phyloP scores from a whole-genome alignment of 1,140 invertebrate genomes.

The Drosophila nikananu region DNA sequence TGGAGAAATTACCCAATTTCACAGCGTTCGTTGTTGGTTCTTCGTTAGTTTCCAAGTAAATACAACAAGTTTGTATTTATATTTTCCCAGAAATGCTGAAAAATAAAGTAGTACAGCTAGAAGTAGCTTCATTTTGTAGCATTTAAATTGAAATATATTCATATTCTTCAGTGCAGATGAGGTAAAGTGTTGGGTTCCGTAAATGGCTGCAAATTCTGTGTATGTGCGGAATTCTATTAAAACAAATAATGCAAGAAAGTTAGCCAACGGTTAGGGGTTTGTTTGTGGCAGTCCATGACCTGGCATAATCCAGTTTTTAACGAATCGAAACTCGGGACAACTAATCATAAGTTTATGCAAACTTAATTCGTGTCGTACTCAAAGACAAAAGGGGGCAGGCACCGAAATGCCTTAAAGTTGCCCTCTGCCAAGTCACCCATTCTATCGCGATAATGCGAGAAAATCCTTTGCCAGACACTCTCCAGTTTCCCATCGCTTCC shows the following conservation, averaged over 20 bases:
- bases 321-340: slow-evolving; percentile 27
- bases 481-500: slow-evolving; percentile 15
- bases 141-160: not conserved
- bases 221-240: slow-evolving; percentile 59
- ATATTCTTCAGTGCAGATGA: not conserved
- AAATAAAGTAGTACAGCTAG: not conserved
- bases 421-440: not conserved
- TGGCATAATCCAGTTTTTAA: slow-evolving; percentile 49
- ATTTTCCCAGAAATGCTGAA: not conserved
- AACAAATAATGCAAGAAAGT: slow-evolving; percentile 68
- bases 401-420: slow-evolving; percentile 9
- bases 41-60: too few species aligned
- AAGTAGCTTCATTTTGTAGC: too few species aligned
- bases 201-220: slow-evolving; percentile 39
- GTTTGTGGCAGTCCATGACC: slow-evolving; percentile 39
- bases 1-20: not conserved
- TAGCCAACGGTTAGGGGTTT: slow-evolving; percentile 53
- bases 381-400: slow-evolving; percentile 6
- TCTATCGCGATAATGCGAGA: slow-evolving; percentile 33
- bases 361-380: slow-evolving; percentile 19
- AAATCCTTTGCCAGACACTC: slow-evolving; percentile 42
- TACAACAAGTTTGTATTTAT: not conserved
- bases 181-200: slow-evolving; percentile 15
- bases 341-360: slow-evolving; percentile 42
- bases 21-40: not conserved